A percentile compares a stretch with the other conserved stretches of the same genome.
Conservation (phyloP, 2,888 invertebrate genomes). For the Plebejus melissa region DNA sequence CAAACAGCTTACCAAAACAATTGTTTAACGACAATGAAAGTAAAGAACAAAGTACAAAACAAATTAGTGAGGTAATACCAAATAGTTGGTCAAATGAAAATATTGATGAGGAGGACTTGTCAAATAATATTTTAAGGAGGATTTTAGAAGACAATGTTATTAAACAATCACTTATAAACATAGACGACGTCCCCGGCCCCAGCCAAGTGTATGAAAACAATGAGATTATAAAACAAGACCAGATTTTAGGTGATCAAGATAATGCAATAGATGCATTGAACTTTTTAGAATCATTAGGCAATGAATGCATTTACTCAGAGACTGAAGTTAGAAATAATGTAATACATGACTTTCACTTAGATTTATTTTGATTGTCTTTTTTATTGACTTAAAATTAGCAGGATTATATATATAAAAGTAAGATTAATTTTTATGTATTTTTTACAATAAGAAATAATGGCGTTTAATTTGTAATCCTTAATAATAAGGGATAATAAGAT, state of each 20-base stretch:
- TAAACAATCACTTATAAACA: slow-evolving; percentile 55
- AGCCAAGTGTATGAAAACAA: slow-evolving; percentile 34
- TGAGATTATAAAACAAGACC: slow-evolving; percentile 37
- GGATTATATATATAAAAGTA: slow-evolving; percentile 33
- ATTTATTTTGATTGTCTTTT: slow-evolving; percentile 57
- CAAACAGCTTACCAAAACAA: slow-evolving; percentile 33
- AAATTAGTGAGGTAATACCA: slow-evolving; percentile 48
- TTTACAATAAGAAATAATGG: slow-evolving; percentile 25
- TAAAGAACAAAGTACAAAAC: slow-evolving; percentile 43
- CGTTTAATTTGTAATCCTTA: slow-evolving; percentile 30
- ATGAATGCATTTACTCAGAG: slow-evolving; percentile 62
- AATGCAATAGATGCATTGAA: slow-evolving; percentile 58
- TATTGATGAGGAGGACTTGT: slow-evolving; percentile 34
- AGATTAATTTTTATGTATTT: slow-evolving; percentile 33
- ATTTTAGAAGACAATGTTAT: slow-evolving; percentile 47
- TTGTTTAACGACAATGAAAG: slow-evolving; percentile 25
- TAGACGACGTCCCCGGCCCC: slow-evolving; percentile 44
- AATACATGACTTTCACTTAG: slow-evolving; percentile 63
- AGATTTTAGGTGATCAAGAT: slow-evolving; percentile 44
- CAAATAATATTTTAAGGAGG: background rate
- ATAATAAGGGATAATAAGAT: background rate
- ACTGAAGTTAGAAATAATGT: slow-evolving; percentile 64
- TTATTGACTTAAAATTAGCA: slow-evolving; percentile 37
- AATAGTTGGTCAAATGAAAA: slow-evolving; percentile 50
- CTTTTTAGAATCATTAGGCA: slow-evolving; percentile 64